Conservation (phyloP, 2,888 invertebrate genomes). For the Drosophila acutilabella region DNA sequence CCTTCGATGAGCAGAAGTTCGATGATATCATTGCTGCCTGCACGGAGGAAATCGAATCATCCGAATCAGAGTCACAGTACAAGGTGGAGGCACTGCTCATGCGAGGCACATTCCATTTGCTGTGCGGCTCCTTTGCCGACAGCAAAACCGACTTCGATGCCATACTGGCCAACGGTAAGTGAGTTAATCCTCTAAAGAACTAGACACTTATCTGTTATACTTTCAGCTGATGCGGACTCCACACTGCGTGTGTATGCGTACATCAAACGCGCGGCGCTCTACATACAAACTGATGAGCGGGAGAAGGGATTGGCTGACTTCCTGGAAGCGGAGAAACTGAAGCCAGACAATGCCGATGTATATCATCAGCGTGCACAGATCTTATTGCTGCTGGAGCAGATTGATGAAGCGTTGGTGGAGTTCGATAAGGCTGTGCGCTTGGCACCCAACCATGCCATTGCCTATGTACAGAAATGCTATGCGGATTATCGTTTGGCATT, state of each 20-base stretch:
- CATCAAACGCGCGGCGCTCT: slow-evolving; percentile 94
- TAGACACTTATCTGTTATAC: not conserved
- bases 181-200: not conserved
- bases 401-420: slow-evolving; percentile 92
- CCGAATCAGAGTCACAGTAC: slow-evolving; percentile 87
- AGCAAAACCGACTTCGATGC: slow-evolving; percentile 90
- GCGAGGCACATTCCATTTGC: slow-evolving; percentile 92
- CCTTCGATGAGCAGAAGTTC: slow-evolving; percentile 90
- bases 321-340: slow-evolving; percentile 90
- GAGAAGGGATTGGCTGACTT: slow-evolving; percentile 92
- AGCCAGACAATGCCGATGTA: slow-evolving; percentile 93
- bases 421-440: slow-evolving; percentile 93
- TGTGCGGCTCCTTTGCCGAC: slow-evolving; percentile 91
- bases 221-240: slow-evolving; percentile 86
- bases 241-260: slow-evolving; percentile 93
- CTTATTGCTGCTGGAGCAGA: slow-evolving; percentile 91
- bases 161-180: slow-evolving; percentile 87
- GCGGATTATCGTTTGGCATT: slow-evolving; percentile 92
- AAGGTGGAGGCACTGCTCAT: slow-evolving; percentile 91
- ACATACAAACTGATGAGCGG: slow-evolving; percentile 91
- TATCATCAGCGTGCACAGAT: slow-evolving; percentile 97
- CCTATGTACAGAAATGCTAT: slow-evolving; percentile 95
- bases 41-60: slow-evolving; percentile 90
- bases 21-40: slow-evolving; percentile 92
- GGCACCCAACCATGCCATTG: slow-evolving; percentile 93